Base-by-base conservation (phyloP, 2,888 invertebrate species). In the Ochlodes sylvanus region DNA sequence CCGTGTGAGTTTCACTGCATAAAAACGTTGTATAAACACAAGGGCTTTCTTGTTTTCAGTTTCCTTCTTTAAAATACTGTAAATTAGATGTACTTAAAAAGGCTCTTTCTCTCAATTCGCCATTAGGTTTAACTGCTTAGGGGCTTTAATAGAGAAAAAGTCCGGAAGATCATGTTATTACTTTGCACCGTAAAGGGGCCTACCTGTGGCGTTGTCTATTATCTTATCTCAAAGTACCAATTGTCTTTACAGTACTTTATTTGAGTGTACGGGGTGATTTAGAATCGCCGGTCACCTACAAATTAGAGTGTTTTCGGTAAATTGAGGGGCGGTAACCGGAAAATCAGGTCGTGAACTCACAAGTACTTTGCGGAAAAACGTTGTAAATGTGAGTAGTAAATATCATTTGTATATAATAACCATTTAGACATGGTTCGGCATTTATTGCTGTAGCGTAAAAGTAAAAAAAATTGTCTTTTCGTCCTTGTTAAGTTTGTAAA, bases 41-140 rank as follows among this genome's bases (percentile, higher is more conserved):
- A 55, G 41, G 27, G 32, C 54, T 61, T 17, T 34, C 17, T 34
- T 12, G n/a, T 38, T 47, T 47, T 34, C 44, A 55, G 54, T 55
- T 34, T 32, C 21, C 12, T 55, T 34, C 15, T 61, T 47, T 42
- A 67, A 62, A 54, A 47, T 55, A 21, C 42, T 47, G 41, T 67
- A 67, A 56, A 62, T 61, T 47, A 38, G 34, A 47, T 62, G 21
- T 34, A 41, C 61, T 67, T 56, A 44, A 60, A 44, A 21, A 61
- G 66, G 78, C 84, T 84, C 82, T 86, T 87, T 83, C 79, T 77
- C 79, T 77, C 79, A 79, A 85, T 79, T 76, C 84, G 78, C 84
- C 76, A 83, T 87, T 86, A 80, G 77, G 79, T 84, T 87, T 88
- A 84, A 88, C 82, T 78, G 75, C 82, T 75, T 75, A 72, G 76